A percentile compares a stretch with the other conserved stretches of the same genome.
These are phyloP conservation scores for Megaustenia siamemsis DNA, from an alignment of 2,888 invertebrate genomes.

Conservation along the genomic window DNA sequence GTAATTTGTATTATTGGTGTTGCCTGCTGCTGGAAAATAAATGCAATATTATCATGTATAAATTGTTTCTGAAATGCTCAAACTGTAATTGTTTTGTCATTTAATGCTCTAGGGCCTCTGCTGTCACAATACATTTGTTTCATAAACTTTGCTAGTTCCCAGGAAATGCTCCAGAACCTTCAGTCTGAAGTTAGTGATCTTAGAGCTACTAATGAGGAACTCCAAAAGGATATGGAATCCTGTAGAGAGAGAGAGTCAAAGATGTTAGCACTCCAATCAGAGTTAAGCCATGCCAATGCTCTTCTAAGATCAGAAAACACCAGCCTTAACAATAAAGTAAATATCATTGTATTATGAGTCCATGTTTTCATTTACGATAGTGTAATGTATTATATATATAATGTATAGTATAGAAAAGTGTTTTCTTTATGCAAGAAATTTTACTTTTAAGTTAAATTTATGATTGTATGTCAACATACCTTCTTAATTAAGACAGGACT, in stretches of 20 bases:
- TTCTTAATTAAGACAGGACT: too few species aligned
- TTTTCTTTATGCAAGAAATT: too few species aligned
- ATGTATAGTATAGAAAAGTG: too few species aligned
- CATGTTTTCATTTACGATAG: not conserved
- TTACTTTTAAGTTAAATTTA: too few species aligned
- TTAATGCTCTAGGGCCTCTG: too few species aligned
- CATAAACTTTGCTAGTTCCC: slow-evolving; percentile 63
- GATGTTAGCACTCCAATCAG: slow-evolving; percentile 86
- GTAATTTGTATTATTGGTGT: too few species aligned
- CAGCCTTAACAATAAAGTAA: slow-evolving; percentile 83
- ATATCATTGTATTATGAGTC: not conserved
- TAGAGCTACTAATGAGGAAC: slow-evolving; percentile 80
- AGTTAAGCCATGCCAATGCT: slow-evolving; percentile 78
- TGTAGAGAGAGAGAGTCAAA: slow-evolving; percentile 88
- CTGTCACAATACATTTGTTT: not conserved
- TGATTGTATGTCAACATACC: too few species aligned
- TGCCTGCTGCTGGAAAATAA: too few species aligned
- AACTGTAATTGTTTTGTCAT: too few species aligned
- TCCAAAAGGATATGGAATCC: slow-evolving; percentile 86
- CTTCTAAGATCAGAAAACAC: slow-evolving; percentile 83
- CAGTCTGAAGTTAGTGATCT: slow-evolving; percentile 72
- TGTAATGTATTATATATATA: too few species aligned
- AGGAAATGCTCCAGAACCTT: slow-evolving; percentile 69
- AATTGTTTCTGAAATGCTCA: too few species aligned
- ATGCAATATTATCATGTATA: too few species aligned